A percentile compares a stretch with the other conserved stretches of the same genome.
phyloP scores from a whole-genome alignment of 2,888 invertebrate genomes.

The Hirtodrosophila confusa region DNA sequence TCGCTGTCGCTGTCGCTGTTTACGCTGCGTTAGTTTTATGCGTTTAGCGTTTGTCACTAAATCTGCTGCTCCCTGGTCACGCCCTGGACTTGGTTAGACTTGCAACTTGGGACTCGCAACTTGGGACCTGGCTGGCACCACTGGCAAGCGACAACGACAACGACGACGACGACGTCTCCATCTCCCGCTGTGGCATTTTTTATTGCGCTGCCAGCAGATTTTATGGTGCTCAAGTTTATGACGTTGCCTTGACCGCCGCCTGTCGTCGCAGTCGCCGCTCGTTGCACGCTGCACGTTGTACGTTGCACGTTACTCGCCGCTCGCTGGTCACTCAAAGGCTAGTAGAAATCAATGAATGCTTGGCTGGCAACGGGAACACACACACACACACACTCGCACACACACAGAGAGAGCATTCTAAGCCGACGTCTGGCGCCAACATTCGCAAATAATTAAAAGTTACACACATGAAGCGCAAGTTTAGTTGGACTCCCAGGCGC shows the following conservation, averaged over 20 bases:
- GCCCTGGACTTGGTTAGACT: constrained; percentile 50
- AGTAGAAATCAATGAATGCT: constrained; percentile 74
- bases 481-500: constrained; percentile 40
- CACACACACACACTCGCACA: constrained; percentile 14
- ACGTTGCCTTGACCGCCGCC: constrained; percentile 75
- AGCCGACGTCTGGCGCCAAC: constrained; percentile 79
- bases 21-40: constrained; percentile 83
- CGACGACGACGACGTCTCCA: constrained; percentile 32
- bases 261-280: constrained; percentile 38
- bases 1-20: constrained; percentile 59
- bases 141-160: constrained; percentile 22
- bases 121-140: constrained; percentile 61
- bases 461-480: constrained; percentile 69
- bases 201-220: constrained; percentile 83
- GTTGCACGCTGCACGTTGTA: constrained; percentile 18
- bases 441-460: constrained; percentile 80
- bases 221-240: constrained; percentile 84
- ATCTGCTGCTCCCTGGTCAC: constrained; percentile 60
- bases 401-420: constrained; percentile 48
- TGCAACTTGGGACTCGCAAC: constrained; percentile 13
- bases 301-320: neutral
- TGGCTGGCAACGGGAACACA: constrained; percentile 20
- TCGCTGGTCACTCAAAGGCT: constrained; percentile 31
- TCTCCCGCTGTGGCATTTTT: constrained; percentile 78
- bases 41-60: constrained; percentile 72